A percentile compares a stretch with the other conserved stretches of the same genome.
These are phyloP conservation scores for Pseudolaguvia tuberculata DNA, from an alignment of 2,113 vertebrate genomes.

Conservation along the genomic window DNA sequence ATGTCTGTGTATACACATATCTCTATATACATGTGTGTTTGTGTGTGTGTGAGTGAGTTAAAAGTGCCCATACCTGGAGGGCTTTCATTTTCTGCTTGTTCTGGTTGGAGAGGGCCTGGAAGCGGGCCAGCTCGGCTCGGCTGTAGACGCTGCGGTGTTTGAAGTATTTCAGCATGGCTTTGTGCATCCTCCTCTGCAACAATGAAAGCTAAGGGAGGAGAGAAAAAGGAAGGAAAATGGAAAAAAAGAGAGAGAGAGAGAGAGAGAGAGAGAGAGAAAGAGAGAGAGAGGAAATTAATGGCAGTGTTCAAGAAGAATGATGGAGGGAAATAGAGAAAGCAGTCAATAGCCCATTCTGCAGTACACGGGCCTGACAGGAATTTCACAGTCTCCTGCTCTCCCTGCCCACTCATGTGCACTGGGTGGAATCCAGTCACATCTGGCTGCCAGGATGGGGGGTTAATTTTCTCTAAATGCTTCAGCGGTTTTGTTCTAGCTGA, in stretches of 20 bases:
- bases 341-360: conserved; percentile 99
- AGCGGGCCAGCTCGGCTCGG: conserved; percentile 79
- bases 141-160: conserved; percentile 74
- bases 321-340: conserved; percentile 99
- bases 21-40: conserved; percentile 30
- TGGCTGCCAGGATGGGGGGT: conserved; percentile 99
- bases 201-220: conserved; percentile 74
- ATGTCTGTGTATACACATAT: conserved; percentile 10
- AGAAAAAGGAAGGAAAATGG: conserved; percentile 50
- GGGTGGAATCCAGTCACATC: conserved; percentile 99
- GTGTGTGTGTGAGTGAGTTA: conserved; percentile 31
- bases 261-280: conserved; percentile 71
- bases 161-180: conserved; percentile 73
- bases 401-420: conserved; percentile 99
- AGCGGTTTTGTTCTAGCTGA: conserved; percentile 99
- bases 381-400: conserved; percentile 99
- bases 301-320: conserved; percentile 99
- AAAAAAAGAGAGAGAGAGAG: conserved; percentile 27
- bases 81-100: conserved; percentile 90
- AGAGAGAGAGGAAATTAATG: conserved; percentile 99
- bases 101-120: conserved; percentile 85
- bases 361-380: conserved; percentile 99
- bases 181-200: conserved; percentile 78
- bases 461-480: conserved; percentile 99
- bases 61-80: conserved; percentile 86